phyloP scores from a whole-genome alignment of 2,888 invertebrate genomes.

The Drosophila trichaetosa region DNA sequence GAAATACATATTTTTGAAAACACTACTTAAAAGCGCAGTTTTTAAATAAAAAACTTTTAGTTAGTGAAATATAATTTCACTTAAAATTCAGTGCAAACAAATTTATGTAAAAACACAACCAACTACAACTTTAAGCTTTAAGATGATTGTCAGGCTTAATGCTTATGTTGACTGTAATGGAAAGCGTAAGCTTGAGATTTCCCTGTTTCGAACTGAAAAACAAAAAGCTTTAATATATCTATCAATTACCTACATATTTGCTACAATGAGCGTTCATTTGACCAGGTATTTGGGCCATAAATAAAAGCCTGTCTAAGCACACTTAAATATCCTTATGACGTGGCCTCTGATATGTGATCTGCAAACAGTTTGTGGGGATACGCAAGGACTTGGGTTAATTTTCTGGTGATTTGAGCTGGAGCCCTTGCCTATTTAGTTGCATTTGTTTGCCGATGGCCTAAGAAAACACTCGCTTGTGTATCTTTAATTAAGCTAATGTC shows the following conservation, averaged over 20 bases:
- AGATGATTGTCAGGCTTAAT: not conserved
- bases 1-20: not conserved
- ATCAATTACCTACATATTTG: not conserved
- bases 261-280: not conserved
- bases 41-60: not conserved
- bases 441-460: constrained; percentile 43
- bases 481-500: constrained; percentile 72
- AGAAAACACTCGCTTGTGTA: constrained; percentile 56
- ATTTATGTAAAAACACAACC: not conserved
- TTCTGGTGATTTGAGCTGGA: constrained; percentile 13
- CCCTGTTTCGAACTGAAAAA: no score
- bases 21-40: not conserved
- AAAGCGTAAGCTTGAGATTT: no score
- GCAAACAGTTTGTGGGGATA: constrained; percentile 26
- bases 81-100: not conserved
- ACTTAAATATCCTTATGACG: constrained; percentile 12
- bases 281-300: not conserved
- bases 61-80: not conserved
- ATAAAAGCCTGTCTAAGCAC: not conserved
- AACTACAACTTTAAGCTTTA: not conserved
- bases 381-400: constrained; percentile 21
- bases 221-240: not conserved
- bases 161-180: no score
- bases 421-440: constrained; percentile 39
- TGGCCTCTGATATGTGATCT: constrained; percentile 14